Conservation (phyloP, 2,888 invertebrate species). For the Timema podura region DNA sequence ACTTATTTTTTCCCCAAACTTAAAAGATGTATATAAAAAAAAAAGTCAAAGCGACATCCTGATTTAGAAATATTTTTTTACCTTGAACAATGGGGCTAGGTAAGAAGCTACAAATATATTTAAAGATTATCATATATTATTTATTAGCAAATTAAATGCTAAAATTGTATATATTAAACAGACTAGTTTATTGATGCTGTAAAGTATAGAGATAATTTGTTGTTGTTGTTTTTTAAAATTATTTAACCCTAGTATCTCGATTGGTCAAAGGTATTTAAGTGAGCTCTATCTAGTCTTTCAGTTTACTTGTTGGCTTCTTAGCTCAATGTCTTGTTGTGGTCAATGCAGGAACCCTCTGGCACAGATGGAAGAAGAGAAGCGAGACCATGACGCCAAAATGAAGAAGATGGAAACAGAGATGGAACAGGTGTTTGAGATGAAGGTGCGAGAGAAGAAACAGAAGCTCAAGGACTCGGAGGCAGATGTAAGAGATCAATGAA, state of each 20-base stretch:
- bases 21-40: too few relatives aligned
- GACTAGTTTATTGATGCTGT: conserved; percentile 13
- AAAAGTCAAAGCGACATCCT: too few relatives aligned
- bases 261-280: too few relatives aligned
- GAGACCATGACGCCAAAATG: conserved; percentile 94
- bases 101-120: too few relatives aligned
- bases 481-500: conserved; percentile 54
- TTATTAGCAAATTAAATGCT: too few relatives aligned
- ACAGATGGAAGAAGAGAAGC: conserved; percentile 97
- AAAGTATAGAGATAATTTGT: not conserved
- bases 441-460: conserved; percentile 93
- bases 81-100: too few relatives aligned
- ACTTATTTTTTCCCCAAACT: too few relatives aligned
- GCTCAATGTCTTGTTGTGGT: not conserved
- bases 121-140: too few relatives aligned
- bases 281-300: too few relatives aligned
- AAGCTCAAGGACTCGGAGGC: conserved; percentile 93
- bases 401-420: conserved; percentile 98
- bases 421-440: conserved; percentile 99
- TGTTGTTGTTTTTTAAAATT: not conserved
- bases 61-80: too few relatives aligned
- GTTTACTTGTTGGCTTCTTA: too few relatives aligned
- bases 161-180: not conserved
- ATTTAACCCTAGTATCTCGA: too few relatives aligned
- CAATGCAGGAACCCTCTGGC: conserved; percentile 87